Evolutionary conservation across 2,113 vertebrate genomes (phyloP).

Genomic region (Beaufortia kweichowensis): DNA sequence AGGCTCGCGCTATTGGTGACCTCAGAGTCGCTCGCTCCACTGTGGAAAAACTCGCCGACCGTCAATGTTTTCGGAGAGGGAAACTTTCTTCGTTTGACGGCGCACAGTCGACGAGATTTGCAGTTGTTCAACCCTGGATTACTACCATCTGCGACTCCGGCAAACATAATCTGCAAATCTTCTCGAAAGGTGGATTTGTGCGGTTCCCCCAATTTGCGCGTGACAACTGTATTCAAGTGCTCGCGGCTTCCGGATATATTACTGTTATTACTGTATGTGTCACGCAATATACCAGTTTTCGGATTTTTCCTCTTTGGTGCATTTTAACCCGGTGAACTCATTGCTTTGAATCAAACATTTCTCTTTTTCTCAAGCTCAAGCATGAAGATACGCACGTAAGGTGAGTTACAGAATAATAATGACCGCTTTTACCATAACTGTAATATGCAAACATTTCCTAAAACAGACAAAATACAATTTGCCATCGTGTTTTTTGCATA

Average conservation of each 20-base stretch:
- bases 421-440: background rate
- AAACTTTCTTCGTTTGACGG: constrained; percentile 67
- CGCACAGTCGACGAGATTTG: constrained; percentile 1
- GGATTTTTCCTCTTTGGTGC: constrained; percentile 44
- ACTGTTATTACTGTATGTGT: constrained; percentile 1
- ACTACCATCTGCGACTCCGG: constrained; percentile 37
- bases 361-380: constrained; percentile 44
- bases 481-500: background rate
- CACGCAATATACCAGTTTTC: constrained; percentile 23
- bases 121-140: constrained; percentile 60
- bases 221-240: constrained; percentile 45
- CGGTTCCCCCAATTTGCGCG: constrained; percentile 50
- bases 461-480: background rate
- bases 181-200: constrained; percentile 38
- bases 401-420: constrained; percentile 59
- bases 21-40: constrained; percentile 66
- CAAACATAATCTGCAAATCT: constrained; percentile 10
- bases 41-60: constrained; percentile 52
- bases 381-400: constrained; percentile 69
- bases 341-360: background rate
- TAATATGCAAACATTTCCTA: background rate
- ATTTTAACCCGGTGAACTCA: background rate
- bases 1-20: constrained; percentile 69
- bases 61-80: constrained; percentile 39
- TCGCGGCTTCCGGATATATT: constrained; percentile 68